These are phyloP conservation scores for Syngnathus typhle DNA, from an alignment of 2,113 vertebrate species.

Conservation along the genomic window DNA sequence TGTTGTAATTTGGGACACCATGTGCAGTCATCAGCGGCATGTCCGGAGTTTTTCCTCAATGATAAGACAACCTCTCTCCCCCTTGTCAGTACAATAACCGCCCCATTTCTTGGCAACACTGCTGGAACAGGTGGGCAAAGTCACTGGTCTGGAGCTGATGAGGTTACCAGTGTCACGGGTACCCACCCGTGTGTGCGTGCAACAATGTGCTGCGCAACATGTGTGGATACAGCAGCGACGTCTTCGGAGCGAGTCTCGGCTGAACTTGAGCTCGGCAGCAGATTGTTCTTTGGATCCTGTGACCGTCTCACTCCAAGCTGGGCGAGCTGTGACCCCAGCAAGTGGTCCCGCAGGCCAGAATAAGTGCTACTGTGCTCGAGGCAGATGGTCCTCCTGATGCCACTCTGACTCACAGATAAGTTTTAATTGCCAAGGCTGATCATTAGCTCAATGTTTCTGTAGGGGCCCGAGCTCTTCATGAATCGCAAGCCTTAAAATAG, in stretches of 20 bases:
- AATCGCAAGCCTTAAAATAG: conserved; percentile 59
- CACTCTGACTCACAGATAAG: conserved; percentile 66
- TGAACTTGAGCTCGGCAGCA: conserved; percentile 50
- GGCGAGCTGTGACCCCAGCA: conserved; percentile 63
- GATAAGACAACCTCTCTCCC: conserved; percentile 36
- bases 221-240: conserved; percentile 13
- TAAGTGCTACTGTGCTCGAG: conserved; percentile 59
- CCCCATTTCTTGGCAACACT: conserved; percentile 35
- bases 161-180: conserved; percentile 44
- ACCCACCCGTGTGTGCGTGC: conserved; percentile 38
- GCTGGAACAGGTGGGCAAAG: conserved; percentile 52
- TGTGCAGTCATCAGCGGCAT: conserved; percentile 40
- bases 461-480: conserved; percentile 46
- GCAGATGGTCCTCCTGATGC: conserved; percentile 69
- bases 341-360: conserved; percentile 60
- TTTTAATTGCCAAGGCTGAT: conserved; percentile 68
- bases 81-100: conserved; percentile 40
- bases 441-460: conserved; percentile 61
- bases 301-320: conserved; percentile 51
- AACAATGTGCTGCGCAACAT: conserved; percentile 49
- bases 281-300: conserved; percentile 60
- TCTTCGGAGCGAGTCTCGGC: conserved; percentile 32
- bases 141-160: conserved; percentile 57
- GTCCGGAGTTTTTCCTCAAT: conserved; percentile 34
- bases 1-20: conserved; percentile 34